These are phyloP conservation scores for Agrenia bidenticulata DNA, from an alignment of 2,888 invertebrate genomes.

Conservation along the genomic window DNA sequence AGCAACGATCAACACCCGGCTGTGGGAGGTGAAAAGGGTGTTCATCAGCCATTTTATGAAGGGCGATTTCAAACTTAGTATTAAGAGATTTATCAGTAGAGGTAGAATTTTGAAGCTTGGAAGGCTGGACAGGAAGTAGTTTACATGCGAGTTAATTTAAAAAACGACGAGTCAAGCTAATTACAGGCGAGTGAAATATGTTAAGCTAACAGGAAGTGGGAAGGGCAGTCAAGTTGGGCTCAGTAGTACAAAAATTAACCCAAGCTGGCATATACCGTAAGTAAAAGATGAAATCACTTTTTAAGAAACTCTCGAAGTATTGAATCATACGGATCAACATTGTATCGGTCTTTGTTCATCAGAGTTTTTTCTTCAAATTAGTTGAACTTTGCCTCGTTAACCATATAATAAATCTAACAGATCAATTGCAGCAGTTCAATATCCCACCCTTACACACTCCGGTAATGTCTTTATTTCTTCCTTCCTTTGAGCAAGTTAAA, in stretches of 20 bases:
- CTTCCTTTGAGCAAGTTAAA: not conserved
- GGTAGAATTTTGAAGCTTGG: not conserved
- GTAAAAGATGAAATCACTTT: not conserved
- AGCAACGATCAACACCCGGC: not conserved
- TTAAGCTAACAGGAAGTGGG: slow-evolving; percentile 31
- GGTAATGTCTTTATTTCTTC: slow-evolving; percentile 1
- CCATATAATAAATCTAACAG: too few relatives aligned
- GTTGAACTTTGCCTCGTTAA: too few relatives aligned
- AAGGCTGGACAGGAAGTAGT: not conserved
- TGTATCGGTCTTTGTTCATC: too few relatives aligned
- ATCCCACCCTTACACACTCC: not conserved
- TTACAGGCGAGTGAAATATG: slow-evolving; percentile 22
- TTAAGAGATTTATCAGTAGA: not conserved
- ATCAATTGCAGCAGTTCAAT: not conserved
- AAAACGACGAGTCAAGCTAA: not conserved
- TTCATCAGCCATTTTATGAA: not conserved
- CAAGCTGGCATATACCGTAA: too few relatives aligned
- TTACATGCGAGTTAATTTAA: slow-evolving; percentile 10
- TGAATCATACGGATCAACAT: too few relatives aligned
- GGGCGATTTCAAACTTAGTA: not conserved
- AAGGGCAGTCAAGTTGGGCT: slow-evolving; percentile 10
- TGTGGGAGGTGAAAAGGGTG: not conserved
- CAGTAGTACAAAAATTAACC: too few relatives aligned
- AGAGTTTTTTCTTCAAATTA: too few relatives aligned
- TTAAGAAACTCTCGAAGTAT: too few relatives aligned